Evolutionary conservation across 2,888 invertebrate genomes (phyloP).

Genomic region (Ochropleura leucogaster): DNA sequence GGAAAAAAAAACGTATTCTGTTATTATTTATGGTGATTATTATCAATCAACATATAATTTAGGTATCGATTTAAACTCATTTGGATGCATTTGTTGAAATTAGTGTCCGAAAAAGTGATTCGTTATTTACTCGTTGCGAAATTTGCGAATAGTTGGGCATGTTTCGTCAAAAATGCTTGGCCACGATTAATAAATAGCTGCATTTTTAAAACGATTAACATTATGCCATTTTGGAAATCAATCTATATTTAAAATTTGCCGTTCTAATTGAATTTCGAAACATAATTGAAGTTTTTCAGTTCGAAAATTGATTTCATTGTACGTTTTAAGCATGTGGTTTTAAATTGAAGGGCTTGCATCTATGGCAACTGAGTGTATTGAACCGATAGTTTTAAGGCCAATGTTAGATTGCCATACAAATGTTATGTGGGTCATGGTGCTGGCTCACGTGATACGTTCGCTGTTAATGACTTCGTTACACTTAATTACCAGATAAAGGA

Average conservation of each 20-base stretch:
- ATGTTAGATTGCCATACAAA: conserved; percentile 70
- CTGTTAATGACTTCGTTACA: conserved; percentile 75
- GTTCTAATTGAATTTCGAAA: conserved; percentile 18
- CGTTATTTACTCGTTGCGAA: background rate
- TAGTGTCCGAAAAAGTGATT: background rate
- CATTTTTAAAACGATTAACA: background rate
- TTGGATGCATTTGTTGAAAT: background rate
- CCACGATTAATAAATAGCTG: background rate
- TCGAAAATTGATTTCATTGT: conserved; percentile 45
- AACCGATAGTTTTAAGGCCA: conserved; percentile 70
- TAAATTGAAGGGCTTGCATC: conserved; percentile 38
- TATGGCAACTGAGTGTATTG: conserved; percentile 62
- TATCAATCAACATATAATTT: background rate
- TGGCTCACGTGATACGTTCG: conserved; percentile 76
- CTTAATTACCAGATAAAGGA: conserved; percentile 77
- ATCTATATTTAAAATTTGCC: background rate
- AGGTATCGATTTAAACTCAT: background rate
- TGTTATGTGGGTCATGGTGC: conserved; percentile 84
- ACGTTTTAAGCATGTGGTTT: conserved; percentile 8
- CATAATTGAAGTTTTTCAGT: conserved; percentile 14
- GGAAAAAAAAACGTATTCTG: background rate
- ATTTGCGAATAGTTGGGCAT: background rate
- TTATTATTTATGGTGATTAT: background rate
- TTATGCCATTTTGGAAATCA: background rate
- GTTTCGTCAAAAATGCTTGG: background rate